Evolutionary conservation across 2,113 vertebrate species (phyloP).

Genomic region (Macrotus californicus): DNA sequence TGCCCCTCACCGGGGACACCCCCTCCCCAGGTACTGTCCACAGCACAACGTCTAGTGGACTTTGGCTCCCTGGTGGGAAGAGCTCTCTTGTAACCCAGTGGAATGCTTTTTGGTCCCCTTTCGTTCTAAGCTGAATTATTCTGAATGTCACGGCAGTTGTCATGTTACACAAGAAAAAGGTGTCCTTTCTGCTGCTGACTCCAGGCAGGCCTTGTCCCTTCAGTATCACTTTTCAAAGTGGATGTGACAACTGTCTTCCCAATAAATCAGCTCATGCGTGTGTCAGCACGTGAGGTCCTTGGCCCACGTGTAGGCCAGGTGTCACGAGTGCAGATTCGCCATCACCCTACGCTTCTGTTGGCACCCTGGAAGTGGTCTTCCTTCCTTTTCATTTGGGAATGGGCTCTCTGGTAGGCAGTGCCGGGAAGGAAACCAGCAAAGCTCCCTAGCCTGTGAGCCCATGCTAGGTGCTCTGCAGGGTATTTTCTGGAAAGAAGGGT

Average conservation of each 20-base stretch:
- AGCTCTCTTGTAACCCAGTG: background rate
- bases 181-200: rapidly evolving
- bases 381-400: background rate
- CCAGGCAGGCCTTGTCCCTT: background rate
- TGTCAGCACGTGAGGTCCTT: background rate
- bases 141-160: background rate
- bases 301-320: background rate
- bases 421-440: background rate
- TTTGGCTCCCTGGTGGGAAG: background rate
- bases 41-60: background rate
- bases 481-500: background rate
- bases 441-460: background rate
- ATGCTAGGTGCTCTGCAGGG: background rate
- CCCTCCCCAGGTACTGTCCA: no score
- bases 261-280: rapidly evolving
- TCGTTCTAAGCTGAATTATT: background rate
- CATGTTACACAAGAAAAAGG: background rate
- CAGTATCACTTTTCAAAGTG: background rate
- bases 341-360: rapidly evolving
- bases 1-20: background rate
- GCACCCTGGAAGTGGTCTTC: rapidly evolving
- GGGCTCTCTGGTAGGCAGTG: background rate
- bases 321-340: rapidly evolving
- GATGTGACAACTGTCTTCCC: background rate
- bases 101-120: background rate